These are phyloP conservation scores for Pipistrellus pygmaeus DNA, from an alignment of 2,797 vertebrate genomes.

Conservation along the genomic window DNA sequence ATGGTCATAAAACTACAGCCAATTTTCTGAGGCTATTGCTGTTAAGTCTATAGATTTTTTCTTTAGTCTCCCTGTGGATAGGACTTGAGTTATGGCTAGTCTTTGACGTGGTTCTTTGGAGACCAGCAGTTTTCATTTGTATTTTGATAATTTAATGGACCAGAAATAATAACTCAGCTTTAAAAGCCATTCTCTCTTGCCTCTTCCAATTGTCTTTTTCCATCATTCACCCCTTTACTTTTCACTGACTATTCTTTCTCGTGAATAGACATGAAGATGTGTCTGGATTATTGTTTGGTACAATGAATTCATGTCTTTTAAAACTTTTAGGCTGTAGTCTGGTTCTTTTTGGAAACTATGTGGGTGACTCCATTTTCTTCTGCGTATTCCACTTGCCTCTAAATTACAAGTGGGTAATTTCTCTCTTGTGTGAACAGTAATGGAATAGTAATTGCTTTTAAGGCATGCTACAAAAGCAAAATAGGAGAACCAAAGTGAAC, in stretches of 20 bases:
- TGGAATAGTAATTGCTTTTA: slow-evolving; percentile 78
- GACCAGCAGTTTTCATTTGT: slow-evolving; percentile 40
- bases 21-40: background rate
- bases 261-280: slow-evolving; percentile 59
- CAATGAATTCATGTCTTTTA: slow-evolving; percentile 15
- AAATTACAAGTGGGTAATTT: slow-evolving; percentile 73
- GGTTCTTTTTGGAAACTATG: slow-evolving; percentile 20
- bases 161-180: slow-evolving; percentile 51
- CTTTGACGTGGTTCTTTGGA: slow-evolving; percentile 53
- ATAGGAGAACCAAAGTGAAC: slow-evolving; percentile 45
- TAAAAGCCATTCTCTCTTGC: slow-evolving; percentile 48
- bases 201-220: slow-evolving; percentile 2
- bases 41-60: slow-evolving; percentile 36
- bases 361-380: slow-evolving; percentile 56
- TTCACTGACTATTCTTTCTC: slow-evolving; percentile 46
- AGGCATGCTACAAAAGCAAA: slow-evolving; percentile 67
- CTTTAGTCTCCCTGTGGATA: background rate
- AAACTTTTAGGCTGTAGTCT: slow-evolving; percentile 52
- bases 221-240: slow-evolving; percentile 4
- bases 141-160: slow-evolving; percentile 65
- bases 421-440: slow-evolving; percentile 74
- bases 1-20: background rate
- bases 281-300: background rate
- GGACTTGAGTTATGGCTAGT: slow-evolving; percentile 35
- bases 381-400: slow-evolving; percentile 62